Evolutionary conservation across 1,140 invertebrate species (phyloP).

Genomic region (Episyrphus balteatus): DNA sequence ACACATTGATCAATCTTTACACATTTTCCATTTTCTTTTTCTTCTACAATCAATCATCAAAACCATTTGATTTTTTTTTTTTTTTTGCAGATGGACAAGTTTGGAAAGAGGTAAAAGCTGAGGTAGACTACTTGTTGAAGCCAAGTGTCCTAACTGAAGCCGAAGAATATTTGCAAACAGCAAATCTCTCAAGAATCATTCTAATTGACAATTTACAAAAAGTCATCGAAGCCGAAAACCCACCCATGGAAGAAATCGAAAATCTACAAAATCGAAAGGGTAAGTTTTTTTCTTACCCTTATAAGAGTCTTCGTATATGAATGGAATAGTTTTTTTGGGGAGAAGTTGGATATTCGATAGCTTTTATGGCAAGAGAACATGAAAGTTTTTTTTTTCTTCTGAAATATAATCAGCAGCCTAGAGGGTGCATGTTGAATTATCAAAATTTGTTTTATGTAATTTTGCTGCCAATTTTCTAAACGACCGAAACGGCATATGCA

Average conservation of each 20-base stretch:
- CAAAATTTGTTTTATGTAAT: too few species aligned
- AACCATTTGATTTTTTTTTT: slow-evolving; percentile 4
- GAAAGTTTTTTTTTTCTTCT: too few species aligned
- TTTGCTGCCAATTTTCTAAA: too few species aligned
- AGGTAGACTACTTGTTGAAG: slow-evolving; percentile 56
- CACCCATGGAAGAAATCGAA: slow-evolving; percentile 49
- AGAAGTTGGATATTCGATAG: too few species aligned
- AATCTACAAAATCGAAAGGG: slow-evolving; percentile 60
- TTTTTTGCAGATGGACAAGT: slow-evolving; percentile 47
- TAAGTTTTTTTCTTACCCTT: slow-evolving; percentile 28
- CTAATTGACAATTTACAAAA: slow-evolving; percentile 63
- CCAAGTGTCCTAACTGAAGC: slow-evolving; percentile 43
- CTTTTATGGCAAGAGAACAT: too few species aligned
- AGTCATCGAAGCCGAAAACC: slow-evolving; percentile 67
- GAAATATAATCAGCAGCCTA: too few species aligned
- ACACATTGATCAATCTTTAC: background rate
- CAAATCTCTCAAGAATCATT: slow-evolving; percentile 51
- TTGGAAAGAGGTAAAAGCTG: slow-evolving; percentile 54
- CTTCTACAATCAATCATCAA: background rate
- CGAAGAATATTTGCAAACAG: slow-evolving; percentile 38
- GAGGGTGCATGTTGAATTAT: too few species aligned
- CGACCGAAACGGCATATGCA: too few species aligned
- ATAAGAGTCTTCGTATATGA: too few species aligned
- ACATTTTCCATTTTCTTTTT: slow-evolving; percentile 2
- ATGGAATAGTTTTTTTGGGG: too few species aligned